These are phyloP conservation scores for Caerostris darwini DNA, from an alignment of 1,140 invertebrate genomes.

Conservation along the genomic window DNA sequence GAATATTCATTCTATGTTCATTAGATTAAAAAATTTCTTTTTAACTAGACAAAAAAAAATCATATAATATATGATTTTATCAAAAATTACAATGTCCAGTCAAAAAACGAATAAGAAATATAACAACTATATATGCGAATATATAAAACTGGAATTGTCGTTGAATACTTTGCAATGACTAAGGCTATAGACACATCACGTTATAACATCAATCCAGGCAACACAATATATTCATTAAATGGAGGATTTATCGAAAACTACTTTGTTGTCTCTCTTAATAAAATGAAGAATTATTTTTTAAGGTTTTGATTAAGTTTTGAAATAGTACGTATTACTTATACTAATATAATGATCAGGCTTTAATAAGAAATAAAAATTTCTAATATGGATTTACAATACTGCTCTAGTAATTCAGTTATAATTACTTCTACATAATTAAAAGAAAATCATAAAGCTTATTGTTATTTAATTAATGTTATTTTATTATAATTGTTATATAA, in stretches of 20 bases:
- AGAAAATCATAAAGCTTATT: too few species aligned
- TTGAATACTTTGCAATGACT: constrained; percentile 77
- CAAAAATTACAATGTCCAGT: constrained; percentile 72
- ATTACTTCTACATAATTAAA: too few species aligned
- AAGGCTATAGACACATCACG: constrained; percentile 70
- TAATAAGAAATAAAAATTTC: too few species aligned
- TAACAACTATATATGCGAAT: constrained; percentile 70
- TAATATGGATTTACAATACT: too few species aligned
- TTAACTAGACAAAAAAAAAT: constrained; percentile 17
- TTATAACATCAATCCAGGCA: constrained; percentile 68
- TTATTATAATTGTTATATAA: too few species aligned
- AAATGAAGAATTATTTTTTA: background rate
- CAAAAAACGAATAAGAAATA: constrained; percentile 75
- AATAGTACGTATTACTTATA: background rate
- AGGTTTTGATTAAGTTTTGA: too few species aligned
- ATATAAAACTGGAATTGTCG: constrained; percentile 74
- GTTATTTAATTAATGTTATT: too few species aligned
- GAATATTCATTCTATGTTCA: background rate
- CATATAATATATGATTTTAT: constrained; percentile 74
- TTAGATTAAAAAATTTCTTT: constrained; percentile 41
- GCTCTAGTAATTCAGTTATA: too few species aligned
- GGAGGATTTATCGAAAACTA: background rate
- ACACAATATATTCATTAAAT: constrained; percentile 28
- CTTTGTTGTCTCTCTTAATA: background rate
- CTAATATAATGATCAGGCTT: background rate